Base-by-base conservation (phyloP, 2,888 invertebrate genomes). In the Sturmia bella region DNA sequence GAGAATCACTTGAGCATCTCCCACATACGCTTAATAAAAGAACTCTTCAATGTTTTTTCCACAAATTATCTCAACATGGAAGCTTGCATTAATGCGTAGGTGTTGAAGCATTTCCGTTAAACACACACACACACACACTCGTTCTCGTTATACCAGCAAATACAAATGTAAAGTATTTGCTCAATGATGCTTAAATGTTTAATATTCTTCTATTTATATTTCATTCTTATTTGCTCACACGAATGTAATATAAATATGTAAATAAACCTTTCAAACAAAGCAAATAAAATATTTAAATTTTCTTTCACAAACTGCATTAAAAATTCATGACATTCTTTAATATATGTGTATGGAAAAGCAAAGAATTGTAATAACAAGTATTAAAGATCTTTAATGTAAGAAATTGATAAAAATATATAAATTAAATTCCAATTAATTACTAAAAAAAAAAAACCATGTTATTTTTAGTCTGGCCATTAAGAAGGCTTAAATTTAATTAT, bases 121-220 rank as follows among this genome's bases (percentile, higher is more conserved):
- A 56, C 9, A 37, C 56, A 27, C 12, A 19, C 9, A 21, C 32
- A 24, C 21, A 45, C 17, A 48, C 12, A 32, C 32, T 7, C 32
- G n/a, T 48, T 12, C 15, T 45, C 24, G 15, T 54, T 27, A 63
- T 12, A 15, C 27, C 45, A n/a, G 2, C 4, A 13, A 17, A 48
- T 15, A 78, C 24, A 59, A 73, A 3, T n/a, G 13, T 6, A 21
- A 9, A 54, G 27, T 68, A 50, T 76, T 76, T 56, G 56, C 72
- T 61, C 61, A 76, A 72, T 61, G 61, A 68, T 72, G 59, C 72
- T 80, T 72, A 45, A 72, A 68, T 57, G 56, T 56, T 76, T 72
- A 61, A 63, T 66, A 48, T 56, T 50, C 69, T 57, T 66, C 24
- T 64, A 41, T 59, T 69, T 68, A 17, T 43, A 21, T 70, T 75